Base-by-base conservation (phyloP, 2,113 vertebrate species). In the Zapus hudsonius region DNA sequence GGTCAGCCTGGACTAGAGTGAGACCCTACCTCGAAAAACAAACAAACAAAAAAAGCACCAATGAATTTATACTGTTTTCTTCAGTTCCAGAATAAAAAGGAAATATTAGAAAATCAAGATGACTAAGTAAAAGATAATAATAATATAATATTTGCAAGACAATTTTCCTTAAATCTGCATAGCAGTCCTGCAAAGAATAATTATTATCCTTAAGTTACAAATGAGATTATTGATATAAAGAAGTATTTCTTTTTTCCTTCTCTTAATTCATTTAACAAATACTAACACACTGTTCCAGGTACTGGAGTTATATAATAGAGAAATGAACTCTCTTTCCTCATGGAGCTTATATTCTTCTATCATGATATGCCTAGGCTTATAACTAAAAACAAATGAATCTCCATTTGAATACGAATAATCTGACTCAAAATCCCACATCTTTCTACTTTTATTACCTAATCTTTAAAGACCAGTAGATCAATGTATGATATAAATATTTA, bases 201-300 rank as follows among this genome's bases (percentile, higher is more conserved):
- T 70, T 82, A 70, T 69, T 61, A 78, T 89, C 29, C 55, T 81
- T 89, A 86, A 79, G n/a, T 59, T 92, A 74, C 25, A 91, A 57
- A 55, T 78, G 57, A 92, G 31, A 27, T 12, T 15, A 42, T 23
- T 66, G 23, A 10, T 20, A 15, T 22, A 25, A 22, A 66, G 31
- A 47, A 66, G 7, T 47, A 42, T 47, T 83, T 44, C 31, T 63
- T 92, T 15, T 89, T 89, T 73, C 20, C 13, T 89, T 72, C 27
- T 55, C 10, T 90, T 16, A 55, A 52, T 76, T 66, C 15, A 52
- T 66, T 87, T 22, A 66, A 27, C 55, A 89, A 64, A 63, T 64
- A 47, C 73, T 76, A 27, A 78, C 17, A 27, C 13, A 38, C 61
- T 83, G 0, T 29, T 81, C 42, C 67, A 84, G 63, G 20, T 5